These are phyloP conservation scores for Cirrhinus molitorella DNA, from an alignment of 2,797 vertebrate species.

Conservation along the genomic window DNA sequence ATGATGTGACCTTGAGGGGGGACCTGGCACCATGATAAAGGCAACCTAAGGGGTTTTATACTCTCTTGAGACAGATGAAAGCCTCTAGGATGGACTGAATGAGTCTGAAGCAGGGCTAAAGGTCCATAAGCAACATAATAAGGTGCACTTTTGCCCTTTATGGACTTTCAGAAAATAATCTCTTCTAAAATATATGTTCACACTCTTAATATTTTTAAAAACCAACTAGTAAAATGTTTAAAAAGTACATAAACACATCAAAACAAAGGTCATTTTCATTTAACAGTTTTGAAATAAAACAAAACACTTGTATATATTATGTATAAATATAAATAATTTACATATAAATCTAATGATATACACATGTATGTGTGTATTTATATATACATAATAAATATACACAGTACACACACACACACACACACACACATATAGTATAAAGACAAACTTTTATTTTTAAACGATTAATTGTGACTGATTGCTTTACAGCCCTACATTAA, in stretches of 20 bases:
- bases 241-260: background rate
- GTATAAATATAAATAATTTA: no score
- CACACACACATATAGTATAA: no score
- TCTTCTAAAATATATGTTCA: background rate
- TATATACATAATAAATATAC: no score
- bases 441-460: no score
- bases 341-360: no score
- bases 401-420: no score
- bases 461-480: no score
- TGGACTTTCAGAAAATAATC: background rate
- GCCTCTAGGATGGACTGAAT: constrained; percentile 15
- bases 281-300: no score
- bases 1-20: background rate
- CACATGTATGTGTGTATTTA: no score
- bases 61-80: constrained; percentile 34
- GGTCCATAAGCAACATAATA: background rate
- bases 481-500: no score
- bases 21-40: background rate
- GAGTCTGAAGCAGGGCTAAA: constrained; percentile 28
- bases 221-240: background rate
- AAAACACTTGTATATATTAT: no score
- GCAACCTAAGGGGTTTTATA: background rate
- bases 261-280: background rate
- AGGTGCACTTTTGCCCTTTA: background rate
- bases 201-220: background rate